A percentile compares a stretch with the other conserved stretches of the same genome.
These are phyloP conservation scores for Champsocephalus gunnari DNA, from an alignment of 2,797 vertebrate species.

Conservation along the genomic window DNA sequence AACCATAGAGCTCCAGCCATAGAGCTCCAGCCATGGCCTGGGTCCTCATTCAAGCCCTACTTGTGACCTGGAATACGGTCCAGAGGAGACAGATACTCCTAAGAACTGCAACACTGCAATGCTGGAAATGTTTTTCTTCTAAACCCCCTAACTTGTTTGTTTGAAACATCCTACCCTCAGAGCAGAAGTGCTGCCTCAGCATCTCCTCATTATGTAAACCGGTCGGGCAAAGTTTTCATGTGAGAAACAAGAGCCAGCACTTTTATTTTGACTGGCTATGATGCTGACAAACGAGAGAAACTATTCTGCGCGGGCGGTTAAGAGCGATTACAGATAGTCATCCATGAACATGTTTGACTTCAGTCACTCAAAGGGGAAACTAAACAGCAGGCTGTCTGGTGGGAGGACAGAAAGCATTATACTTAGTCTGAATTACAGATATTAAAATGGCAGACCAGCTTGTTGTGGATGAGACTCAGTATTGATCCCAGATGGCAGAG, in stretches of 20 bases:
- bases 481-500: conserved; percentile 87
- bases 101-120: conserved; percentile 21
- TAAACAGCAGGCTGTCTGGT: conserved; percentile 76
- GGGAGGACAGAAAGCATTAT: conserved; percentile 83
- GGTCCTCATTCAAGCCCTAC: conserved; percentile 37
- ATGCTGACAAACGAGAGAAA: conserved; percentile 50
- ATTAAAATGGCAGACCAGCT: conserved; percentile 84
- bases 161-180: conserved; percentile 37
- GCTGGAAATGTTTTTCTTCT: conserved; percentile 40
- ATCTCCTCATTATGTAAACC: conserved; percentile 39
- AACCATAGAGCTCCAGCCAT: conserved; percentile 39
- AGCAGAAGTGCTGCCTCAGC: conserved; percentile 27
- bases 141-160: conserved; percentile 38
- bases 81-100: conserved; percentile 41
- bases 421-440: conserved; percentile 87
- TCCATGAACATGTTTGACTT: conserved; percentile 72
- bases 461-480: conserved; percentile 80
- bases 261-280: conserved; percentile 67
- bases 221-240: conserved; percentile 49
- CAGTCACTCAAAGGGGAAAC: conserved; percentile 71
- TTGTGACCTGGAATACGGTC: conserved; percentile 46
- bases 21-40: conserved; percentile 26
- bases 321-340: conserved; percentile 72
- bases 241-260: conserved; percentile 46
- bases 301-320: conserved; percentile 50